Evolutionary conservation across 1,140 invertebrate species (phyloP).

Genomic region (Hirudo medicinalis): DNA sequence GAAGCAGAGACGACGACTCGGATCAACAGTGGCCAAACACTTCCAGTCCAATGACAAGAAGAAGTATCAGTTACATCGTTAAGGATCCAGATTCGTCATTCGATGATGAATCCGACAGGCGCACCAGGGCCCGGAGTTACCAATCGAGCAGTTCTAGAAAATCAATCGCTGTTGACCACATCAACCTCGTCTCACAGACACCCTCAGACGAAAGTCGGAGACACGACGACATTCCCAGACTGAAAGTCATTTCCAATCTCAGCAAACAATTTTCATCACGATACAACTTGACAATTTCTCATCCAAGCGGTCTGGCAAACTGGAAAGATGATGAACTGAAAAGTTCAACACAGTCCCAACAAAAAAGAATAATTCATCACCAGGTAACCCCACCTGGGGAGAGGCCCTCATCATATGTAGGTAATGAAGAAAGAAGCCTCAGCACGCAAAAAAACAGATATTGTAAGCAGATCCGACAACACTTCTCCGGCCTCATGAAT

Average conservation of each 20-base stretch:
- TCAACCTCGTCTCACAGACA: background rate
- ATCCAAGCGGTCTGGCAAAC: background rate
- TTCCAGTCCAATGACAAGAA: background rate
- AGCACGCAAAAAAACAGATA: background rate
- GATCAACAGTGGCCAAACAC: conserved; percentile 1
- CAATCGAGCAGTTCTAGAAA: background rate
- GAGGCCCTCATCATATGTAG: no score
- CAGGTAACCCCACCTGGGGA: no score
- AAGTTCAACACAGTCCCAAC: no score
- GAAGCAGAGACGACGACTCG: background rate
- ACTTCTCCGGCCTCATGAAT: background rate
- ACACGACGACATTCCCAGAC: background rate
- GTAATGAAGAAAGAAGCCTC: no score
- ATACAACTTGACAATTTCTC: conserved; percentile 3
- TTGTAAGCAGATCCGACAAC: conserved; percentile 3
- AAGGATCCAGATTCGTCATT: background rate
- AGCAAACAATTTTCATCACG: background rate
- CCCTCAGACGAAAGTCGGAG: background rate
- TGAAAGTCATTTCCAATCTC: background rate
- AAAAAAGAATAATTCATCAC: no score
- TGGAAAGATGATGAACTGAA: background rate
- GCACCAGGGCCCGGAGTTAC: background rate
- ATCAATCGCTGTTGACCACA: background rate
- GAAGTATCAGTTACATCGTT: conserved; percentile 1
- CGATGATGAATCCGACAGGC: background rate